Evolutionary conservation across 2,888 invertebrate genomes (phyloP), one percentile per base, ranked within the genome.

Genomic region (Campopleginae sp.): DNA sequence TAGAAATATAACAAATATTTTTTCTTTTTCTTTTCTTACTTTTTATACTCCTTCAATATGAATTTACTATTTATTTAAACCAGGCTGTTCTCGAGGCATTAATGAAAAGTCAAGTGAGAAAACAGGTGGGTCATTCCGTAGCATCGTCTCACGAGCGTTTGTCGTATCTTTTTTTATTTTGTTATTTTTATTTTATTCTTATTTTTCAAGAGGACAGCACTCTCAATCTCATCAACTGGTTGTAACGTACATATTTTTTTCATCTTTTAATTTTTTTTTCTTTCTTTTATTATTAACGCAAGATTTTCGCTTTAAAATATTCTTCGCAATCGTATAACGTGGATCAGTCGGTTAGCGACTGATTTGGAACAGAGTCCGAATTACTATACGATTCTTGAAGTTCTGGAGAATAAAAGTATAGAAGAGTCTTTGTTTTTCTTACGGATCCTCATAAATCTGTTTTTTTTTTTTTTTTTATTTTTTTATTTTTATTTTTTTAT

Each of bases 1-100:
- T 93, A 93, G 92, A 92, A 93, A 93, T 93, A 92, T 93, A 93
- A 93, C 93, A 93, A 93, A 93, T 92, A 88, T 91, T 89, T 89
- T 88, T 88, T 89, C 88, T 88, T 87, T 87, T 86, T 85, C 84
- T 88, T 89, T 86, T 86, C 86, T 87, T 86, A 86, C 68, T 71
- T 81, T 72, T 86, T 77, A 90, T 89, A 88, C 88, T 86, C 89
- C 89, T 91, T 91, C 91, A 86, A 92, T 92, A 92, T 90, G 91
- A 91, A 92, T 92, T 92, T 92, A 91, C 91, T 92, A 92, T 91
- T 81, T 91, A 91, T 92, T 84, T 88, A 80, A 85, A 84, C 88
- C 85, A 87, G 88, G 88, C 87, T 87, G 80, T 84, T 87, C 84
- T 65, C 86, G 87, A 87, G 87, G 85, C 87, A 82, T 88, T 87